These are phyloP conservation scores for Bradypodion pumilum DNA, from an alignment of 2,797 vertebrate species.

Conservation along the genomic window DNA sequence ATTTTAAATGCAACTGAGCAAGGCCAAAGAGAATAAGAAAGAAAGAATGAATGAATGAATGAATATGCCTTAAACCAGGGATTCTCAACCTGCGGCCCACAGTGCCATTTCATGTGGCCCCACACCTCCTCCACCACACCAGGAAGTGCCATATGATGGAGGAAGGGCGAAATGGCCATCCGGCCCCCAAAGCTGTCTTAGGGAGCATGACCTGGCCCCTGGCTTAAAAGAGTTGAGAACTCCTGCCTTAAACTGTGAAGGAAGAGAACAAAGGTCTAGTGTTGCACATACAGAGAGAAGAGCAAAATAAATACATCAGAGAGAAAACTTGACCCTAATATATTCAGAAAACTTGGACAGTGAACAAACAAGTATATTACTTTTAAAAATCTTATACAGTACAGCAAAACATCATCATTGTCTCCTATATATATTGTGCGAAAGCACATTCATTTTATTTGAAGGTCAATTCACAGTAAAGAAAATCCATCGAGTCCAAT, in stretches of 20 bases:
- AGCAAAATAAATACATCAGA: conserved; percentile 59
- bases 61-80: no score
- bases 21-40: conserved; percentile 59
- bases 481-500: neutral
- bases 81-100: no score
- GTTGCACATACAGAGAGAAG: conserved; percentile 53
- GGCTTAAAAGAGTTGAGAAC: no score
- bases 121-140: no score
- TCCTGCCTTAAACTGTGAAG: conserved; percentile 41
- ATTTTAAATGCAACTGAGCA: conserved; percentile 57
- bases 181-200: no score
- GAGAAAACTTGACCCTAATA: conserved; percentile 48
- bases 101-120: no score
- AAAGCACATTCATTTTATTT: neutral
- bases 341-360: conserved; percentile 48
- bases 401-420: neutral
- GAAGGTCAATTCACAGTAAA: neutral
- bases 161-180: no score
- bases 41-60: no score
- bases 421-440: neutral
- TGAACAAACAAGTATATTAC: conserved; percentile 23
- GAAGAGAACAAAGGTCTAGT: conserved; percentile 65
- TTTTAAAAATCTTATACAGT: neutral
- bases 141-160: no score
- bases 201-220: no score